Conservation (phyloP, 2,113 vertebrate species). For the Hemiscyllium ocellatum region DNA sequence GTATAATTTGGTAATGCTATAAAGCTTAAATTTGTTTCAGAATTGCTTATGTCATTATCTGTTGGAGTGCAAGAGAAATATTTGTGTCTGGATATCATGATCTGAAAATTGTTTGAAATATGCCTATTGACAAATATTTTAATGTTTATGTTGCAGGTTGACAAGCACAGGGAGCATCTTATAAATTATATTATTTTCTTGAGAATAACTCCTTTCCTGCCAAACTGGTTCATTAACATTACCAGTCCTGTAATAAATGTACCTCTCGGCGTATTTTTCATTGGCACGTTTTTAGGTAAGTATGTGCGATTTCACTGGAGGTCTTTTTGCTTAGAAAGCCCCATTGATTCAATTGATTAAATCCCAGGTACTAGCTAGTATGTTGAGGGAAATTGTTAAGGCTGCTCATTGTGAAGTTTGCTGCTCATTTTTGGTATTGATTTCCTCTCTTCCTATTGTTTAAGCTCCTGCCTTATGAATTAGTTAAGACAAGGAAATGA, state of each 20-base stretch:
- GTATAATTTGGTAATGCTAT: neutral
- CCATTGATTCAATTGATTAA: neutral
- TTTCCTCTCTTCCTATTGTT: neutral
- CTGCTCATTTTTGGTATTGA: neutral
- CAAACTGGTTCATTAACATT: slow-evolving; percentile 99
- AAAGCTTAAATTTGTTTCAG: neutral
- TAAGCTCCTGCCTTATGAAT: neutral
- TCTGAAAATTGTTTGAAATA: neutral
- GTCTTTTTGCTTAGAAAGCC: neutral
- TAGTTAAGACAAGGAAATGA: neutral
- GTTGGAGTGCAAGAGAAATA: neutral
- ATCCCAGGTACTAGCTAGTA: neutral
- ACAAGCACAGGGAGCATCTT: slow-evolving; percentile 88
- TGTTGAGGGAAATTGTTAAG: neutral
- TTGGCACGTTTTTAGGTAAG: slow-evolving; percentile 96
- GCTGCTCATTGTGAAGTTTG: neutral
- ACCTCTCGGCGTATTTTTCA: slow-evolving; percentile 90
- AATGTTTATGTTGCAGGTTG: slow-evolving; percentile 66
- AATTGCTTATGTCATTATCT: neutral
- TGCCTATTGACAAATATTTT: neutral
- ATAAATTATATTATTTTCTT: slow-evolving; percentile 99
- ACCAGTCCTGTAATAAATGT: slow-evolving; percentile 96
- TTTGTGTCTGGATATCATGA: neutral
- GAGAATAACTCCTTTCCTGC: slow-evolving; percentile 96
- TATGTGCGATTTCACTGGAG: neutral